These are phyloP conservation scores for Corythucha ciliata DNA, from an alignment of 2,888 invertebrate species.

Conservation along the genomic window DNA sequence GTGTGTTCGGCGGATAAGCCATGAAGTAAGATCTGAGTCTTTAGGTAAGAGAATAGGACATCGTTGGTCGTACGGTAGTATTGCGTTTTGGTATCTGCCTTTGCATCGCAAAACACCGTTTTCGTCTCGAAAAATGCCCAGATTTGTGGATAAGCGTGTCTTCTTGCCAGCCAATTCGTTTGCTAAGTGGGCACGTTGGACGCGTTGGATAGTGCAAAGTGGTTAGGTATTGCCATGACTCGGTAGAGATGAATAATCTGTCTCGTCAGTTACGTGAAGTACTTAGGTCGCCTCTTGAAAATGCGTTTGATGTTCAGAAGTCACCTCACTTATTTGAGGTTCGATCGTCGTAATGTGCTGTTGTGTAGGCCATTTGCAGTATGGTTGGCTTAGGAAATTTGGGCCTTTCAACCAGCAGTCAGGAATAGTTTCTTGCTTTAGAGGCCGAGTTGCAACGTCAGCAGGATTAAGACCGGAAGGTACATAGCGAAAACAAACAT, in stretches of 20 bases:
- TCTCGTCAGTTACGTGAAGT: no score
- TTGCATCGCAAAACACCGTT: constrained; percentile 14
- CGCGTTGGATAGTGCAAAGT: no score
- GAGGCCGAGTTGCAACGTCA: constrained; percentile 3
- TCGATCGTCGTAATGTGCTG: no score
- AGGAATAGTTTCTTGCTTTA: neutral
- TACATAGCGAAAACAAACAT: constrained; percentile 1
- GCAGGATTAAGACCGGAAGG: constrained; percentile 1
- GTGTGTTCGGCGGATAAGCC: constrained; percentile 10
- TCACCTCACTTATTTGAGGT: no score
- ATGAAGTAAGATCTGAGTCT: neutral
- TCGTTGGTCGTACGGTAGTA: constrained; percentile 11
- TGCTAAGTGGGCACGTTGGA: no score
- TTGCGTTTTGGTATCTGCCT: constrained; percentile 13
- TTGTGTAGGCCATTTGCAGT: neutral
- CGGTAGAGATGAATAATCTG: no score
- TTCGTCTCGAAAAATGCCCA: constrained; percentile 9
- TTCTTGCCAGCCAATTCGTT: no score
- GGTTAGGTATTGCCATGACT: no score
- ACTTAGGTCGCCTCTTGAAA: no score
- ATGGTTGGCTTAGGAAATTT: neutral
- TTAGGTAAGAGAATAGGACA: constrained; percentile 16
- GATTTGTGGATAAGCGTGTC: constrained; percentile 2
- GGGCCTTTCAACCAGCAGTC: neutral
- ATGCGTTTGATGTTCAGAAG: no score